Conservation (phyloP, 2,888 invertebrate genomes). For the Conomelus anceps region DNA sequence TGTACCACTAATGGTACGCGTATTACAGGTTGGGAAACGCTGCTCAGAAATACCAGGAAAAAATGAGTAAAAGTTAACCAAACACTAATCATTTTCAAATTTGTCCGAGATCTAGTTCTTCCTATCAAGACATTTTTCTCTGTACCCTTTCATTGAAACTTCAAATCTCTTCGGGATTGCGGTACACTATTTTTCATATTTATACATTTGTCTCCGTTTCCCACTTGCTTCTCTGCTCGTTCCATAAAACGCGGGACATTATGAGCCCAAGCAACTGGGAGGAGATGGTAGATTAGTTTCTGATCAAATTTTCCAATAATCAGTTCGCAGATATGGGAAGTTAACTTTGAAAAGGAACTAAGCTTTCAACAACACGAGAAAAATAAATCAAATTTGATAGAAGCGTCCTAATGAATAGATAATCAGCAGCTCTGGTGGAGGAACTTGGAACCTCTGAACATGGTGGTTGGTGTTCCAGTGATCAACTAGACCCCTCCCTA, state of each 20-base stretch:
- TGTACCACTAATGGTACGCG: no score
- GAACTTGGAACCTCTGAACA: neutral
- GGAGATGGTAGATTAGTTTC: neutral
- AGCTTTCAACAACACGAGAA: neutral
- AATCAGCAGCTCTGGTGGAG: neutral
- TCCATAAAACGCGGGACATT: neutral
- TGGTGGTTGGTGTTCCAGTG: neutral
- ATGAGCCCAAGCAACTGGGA: no score
- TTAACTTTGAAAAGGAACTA: neutral
- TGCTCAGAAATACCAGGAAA: no score
- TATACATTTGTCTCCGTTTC: no score
- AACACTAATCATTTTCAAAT: no score
- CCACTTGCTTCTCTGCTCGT: neutral
- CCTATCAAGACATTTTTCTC: no score
- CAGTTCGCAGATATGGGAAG: neutral
- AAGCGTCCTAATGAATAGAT: neutral
- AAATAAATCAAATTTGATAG: neutral
- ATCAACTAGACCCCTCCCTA: neutral
- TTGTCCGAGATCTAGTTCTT: no score
- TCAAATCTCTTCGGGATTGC: no score
- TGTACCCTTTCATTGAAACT: no score
- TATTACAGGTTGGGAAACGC: no score
- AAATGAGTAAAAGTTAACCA: no score
- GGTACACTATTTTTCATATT: no score
- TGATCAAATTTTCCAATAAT: neutral